phyloP scores from a whole-genome alignment of 2,797 vertebrate species.

The Chiropotes sagulatus region DNA sequence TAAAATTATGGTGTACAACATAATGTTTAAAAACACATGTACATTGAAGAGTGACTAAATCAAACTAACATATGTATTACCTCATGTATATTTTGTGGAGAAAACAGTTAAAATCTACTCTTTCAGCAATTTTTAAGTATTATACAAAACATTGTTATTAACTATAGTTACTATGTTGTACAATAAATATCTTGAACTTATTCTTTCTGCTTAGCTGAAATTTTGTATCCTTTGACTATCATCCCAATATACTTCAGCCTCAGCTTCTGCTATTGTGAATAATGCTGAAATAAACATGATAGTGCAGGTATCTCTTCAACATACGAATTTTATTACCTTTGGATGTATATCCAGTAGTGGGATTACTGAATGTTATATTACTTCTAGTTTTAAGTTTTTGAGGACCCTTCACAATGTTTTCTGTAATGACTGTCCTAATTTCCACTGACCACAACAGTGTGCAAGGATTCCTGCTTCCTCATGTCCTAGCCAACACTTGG shows the following conservation, averaged over 20 bases:
- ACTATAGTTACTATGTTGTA: neutral
- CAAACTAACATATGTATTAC: neutral
- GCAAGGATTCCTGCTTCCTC: no score
- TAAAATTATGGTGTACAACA: neutral
- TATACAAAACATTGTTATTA: neutral
- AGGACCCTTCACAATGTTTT: neutral
- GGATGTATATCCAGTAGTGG: no score
- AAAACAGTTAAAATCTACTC: neutral
- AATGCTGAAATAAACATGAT: neutral
- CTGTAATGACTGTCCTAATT: no score
- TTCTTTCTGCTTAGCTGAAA: neutral
- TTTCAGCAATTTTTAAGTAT: neutral
- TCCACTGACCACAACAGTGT: no score
- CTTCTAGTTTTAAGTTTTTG: neutral
- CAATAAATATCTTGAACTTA: neutral
- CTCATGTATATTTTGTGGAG: neutral
- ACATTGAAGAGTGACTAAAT: neutral
- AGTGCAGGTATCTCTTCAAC: neutral
- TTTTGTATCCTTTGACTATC: neutral
- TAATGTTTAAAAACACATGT: neutral
- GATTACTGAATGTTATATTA: neutral
- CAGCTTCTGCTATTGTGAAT: neutral
- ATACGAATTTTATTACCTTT: neutral
- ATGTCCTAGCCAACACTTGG: neutral
- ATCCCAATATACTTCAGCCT: rapidly evolving